Evolutionary conservation across 1,140 invertebrate species (phyloP), one percentile per base, ranked within the genome.

Genomic region (Atta cephalotes): DNA sequence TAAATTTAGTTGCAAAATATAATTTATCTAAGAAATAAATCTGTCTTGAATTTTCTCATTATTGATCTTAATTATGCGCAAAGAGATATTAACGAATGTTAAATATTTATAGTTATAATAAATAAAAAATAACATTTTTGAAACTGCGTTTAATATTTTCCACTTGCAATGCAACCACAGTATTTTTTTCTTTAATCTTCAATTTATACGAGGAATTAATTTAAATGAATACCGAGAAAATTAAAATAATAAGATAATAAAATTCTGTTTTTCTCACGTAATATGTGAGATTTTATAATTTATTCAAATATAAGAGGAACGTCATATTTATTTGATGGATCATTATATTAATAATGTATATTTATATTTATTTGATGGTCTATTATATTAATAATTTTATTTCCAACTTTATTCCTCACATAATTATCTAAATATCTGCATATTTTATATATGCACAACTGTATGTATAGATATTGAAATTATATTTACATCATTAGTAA

Each of bases 281-380:
- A 39, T 66, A 39, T 16, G 6, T 31, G 3, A 68, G 31, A 70
- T 68, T 68, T 70, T 45, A 39, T 12, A 66, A 70, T 70, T 39
- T 18, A 45, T 45, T 21, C 5, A 9, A 45, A 45, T 39, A n/a
- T 39, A 3, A 66, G 1, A 66, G 3, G 1, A 39, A 66, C 14
- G 1, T 35, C 18, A 65, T 39, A 35, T 68, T 68, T 39, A 39
- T 45, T 70, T 9, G 2, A 70, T 6, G 31, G 31, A 35, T 5
- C 31, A 35, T 35, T 35, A 35, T 35, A 35, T 35, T 35, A 35
- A 7, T 35, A 35, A 35, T 35, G 6, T 35, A 35, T 35, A 6
- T 35, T 35, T 35, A 35, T 35, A 35, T 35, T 35, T 35, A 35
- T 35, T 35, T 35, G 31, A 35, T 35, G 0, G 31, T 35, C 31